Evolutionary conservation across 2,797 vertebrate genomes (phyloP).

Genomic region (Gorsachius magnificus): DNA sequence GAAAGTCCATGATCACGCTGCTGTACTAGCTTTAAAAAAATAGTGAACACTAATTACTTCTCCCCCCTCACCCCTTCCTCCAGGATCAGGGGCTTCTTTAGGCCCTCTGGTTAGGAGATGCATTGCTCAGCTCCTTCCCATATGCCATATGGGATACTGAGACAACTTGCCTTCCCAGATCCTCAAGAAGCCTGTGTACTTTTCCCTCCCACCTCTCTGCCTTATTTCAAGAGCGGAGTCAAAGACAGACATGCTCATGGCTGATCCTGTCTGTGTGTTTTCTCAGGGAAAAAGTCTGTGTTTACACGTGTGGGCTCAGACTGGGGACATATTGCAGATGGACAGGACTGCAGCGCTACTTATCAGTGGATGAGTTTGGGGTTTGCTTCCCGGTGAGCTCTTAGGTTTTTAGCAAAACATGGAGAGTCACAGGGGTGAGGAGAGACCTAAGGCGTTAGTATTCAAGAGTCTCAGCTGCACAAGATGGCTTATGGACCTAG

Average conservation of each 20-base stretch:
- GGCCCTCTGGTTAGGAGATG: neutral
- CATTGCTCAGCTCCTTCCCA: neutral
- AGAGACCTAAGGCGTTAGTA: neutral
- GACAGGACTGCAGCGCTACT: neutral
- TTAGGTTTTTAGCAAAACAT: neutral
- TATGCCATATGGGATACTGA: conserved; percentile 18
- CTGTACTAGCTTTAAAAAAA: neutral
- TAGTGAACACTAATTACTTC: neutral
- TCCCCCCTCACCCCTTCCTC: neutral
- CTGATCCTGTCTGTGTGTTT: neutral
- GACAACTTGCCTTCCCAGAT: conserved; percentile 9
- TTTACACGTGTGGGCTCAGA: conserved; percentile 18
- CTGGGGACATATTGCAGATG: neutral
- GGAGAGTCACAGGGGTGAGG: neutral
- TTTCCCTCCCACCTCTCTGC: conserved; percentile 57
- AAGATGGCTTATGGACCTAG: neutral
- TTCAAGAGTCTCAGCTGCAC: neutral
- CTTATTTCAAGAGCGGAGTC: neutral
- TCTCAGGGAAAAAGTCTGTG: neutral
- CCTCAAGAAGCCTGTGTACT: conserved; percentile 34
- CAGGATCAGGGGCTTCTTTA: neutral
- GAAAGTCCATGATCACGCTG: neutral
- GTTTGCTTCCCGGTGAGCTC: neutral
- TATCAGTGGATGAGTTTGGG: neutral
- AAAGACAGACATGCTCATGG: neutral